Base-by-base conservation (phyloP, 2,797 vertebrate genomes). In the Urosaurus nigricauda region DNA sequence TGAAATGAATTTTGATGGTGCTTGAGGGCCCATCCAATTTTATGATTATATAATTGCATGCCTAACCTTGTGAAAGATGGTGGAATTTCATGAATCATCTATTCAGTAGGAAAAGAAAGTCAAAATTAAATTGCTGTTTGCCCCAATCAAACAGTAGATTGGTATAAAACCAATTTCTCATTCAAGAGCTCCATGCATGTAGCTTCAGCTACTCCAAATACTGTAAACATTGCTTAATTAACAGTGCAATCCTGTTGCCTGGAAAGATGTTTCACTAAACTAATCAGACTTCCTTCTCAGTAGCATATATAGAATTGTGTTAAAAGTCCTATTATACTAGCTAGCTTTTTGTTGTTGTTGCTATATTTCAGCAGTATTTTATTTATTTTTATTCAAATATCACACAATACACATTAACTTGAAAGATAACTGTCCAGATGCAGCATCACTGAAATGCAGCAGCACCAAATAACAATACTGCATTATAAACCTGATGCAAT, bases 311-410 rank as follows among this genome's bases (percentile, higher is more conserved):
- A 70, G 14, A 43, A 70, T 11, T 70, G 29, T 16, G 60, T 6
- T 19, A 17, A 13, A 29, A 51, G 12, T 53, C 21, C 8, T 24
- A 51, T 70, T 0, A 26, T 73, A 29, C 11, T 32, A 32, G 65
- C 29, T 68, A 32, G 29, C 88, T 87, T 29, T 87, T 71, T 79
- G 3, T 74, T 65, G 2, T 71, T 79, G 3, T 74, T 65, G 2
- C 0, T 74, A 35, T 0, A 19, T 35, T 63, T 79, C 56, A 53
- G 92, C 26, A 26, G 17, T 56, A 56, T 79, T 19, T 79, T 35
- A 68, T 68, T 68, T n/a, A 74, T 21, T 63, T 35, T 75, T 1
- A 83, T 58, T 65, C 73, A 29, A 58, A 75, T 14, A 4, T 1
- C 56, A 79, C 89, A 47, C 13, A 0, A 0, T 26, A 2, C 35